phyloP scores from a whole-genome alignment of 2,888 invertebrate genomes.

The Gastrophysa polygoni region DNA sequence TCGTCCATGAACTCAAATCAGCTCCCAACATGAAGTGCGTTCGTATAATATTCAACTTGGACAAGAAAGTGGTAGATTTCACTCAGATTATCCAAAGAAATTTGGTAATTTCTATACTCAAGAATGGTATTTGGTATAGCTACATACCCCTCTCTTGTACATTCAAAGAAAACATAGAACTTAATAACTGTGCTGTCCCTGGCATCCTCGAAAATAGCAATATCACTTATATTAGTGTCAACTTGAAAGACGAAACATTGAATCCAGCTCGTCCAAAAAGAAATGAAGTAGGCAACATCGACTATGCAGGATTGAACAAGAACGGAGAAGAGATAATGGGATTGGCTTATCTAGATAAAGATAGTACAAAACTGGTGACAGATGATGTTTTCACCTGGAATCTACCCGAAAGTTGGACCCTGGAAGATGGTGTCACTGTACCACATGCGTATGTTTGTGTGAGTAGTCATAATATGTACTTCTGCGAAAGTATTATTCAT shows the following conservation, averaged over 20 bases:
- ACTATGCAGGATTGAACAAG: conserved; percentile 50
- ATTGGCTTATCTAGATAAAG: conserved; percentile 59
- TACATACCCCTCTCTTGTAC: conserved; percentile 47
- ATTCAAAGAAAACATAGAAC: conserved; percentile 37
- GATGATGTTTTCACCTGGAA: conserved; percentile 65
- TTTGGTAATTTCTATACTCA: conserved; percentile 77
- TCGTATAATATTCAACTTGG: conserved; percentile 65
- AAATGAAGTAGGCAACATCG: conserved; percentile 53
- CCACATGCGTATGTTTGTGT: conserved; percentile 79
- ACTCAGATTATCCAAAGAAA: conserved; percentile 71
- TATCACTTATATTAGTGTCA: conserved; percentile 52
- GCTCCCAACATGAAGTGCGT: conserved; percentile 43
- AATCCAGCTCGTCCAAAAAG: conserved; percentile 38
- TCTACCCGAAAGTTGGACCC: conserved; percentile 73
- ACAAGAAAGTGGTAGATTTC: conserved; percentile 67
- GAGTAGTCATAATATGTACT: conserved; percentile 38
- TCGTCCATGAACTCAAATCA: conserved; percentile 45
- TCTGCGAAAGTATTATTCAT: too few species aligned
- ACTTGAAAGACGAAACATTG: conserved; percentile 52
- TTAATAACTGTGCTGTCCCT: background rate
- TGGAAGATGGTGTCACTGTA: conserved; percentile 77
- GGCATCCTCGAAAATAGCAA: conserved; percentile 41
- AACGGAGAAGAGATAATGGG: conserved; percentile 72
- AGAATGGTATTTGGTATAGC: conserved; percentile 58
- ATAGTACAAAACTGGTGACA: conserved; percentile 47